Evolutionary conservation across 2,888 invertebrate genomes (phyloP), one percentile per base, ranked within the genome.

Genomic region (Drosophila diplacantha): DNA sequence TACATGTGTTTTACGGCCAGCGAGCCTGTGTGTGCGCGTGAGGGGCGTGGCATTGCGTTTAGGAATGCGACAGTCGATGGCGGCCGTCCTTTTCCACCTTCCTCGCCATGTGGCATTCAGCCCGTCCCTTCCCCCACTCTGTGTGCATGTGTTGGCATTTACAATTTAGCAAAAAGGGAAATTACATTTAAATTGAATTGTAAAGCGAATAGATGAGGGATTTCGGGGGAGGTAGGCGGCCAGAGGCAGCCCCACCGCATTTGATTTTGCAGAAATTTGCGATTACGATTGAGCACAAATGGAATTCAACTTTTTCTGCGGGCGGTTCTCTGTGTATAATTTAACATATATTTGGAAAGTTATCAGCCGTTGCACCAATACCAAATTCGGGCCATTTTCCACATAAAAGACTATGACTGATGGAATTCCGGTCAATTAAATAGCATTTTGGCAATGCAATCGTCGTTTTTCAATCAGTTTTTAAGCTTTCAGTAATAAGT

Each of bases 171-270:
- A 71, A 59, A 68, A 71, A 59, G 60, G 80, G 80, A 81, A 81
- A 81, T 81, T 74, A 70, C 72, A 73, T 73, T 74, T 69, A 74
- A 82, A 81, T 82, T 82, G 80, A 82, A 82, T 81, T 82, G 75
- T 72, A 75, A 81, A 61, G 64, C 71, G 60, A 67, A 79, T 65
- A 69, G 55, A 70, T 68, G 34, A 24, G 35, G 29, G 38, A 34
- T 37, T 38, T 24, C 22, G 34, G 58, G 26, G 16, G 44, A 35
- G 7, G 24, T n/a, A 35, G 20, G 59, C 20, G 47, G 18, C 7
- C 11, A 26, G 11, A 22, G 16, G 24, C 14, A 31, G 20, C 41
- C 24, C 26, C 14, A 59, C 24, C 43, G 35, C 44, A 55, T 55
- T 59, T 44, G 58, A 46, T 59, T 55, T 38, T 44, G 32, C 58